Evolutionary conservation across 2,113 vertebrate species (phyloP).

Genomic region (Micromys minutus): DNA sequence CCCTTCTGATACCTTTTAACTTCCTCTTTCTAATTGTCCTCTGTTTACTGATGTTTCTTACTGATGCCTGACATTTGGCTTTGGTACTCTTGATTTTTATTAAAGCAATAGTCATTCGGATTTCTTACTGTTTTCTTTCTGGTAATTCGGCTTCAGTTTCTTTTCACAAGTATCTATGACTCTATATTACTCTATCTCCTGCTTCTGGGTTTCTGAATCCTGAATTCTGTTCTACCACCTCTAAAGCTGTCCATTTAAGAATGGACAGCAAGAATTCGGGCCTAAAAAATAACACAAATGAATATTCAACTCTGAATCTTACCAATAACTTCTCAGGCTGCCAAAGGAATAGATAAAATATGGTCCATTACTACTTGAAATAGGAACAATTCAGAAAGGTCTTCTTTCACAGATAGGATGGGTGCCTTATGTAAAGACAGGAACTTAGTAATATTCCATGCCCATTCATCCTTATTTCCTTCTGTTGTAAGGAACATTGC

Average conservation of each 20-base stretch:
- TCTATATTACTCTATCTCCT: background rate
- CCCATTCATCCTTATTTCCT: background rate
- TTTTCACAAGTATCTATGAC: background rate
- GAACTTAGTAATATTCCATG: accelerated
- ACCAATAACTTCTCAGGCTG: background rate
- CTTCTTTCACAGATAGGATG: background rate
- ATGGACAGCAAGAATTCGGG: background rate
- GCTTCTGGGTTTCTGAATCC: background rate
- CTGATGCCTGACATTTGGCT: background rate
- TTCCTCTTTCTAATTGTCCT: background rate
- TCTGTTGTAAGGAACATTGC: background rate
- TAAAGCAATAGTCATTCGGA: background rate
- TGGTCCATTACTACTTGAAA: background rate
- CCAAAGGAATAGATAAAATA: background rate
- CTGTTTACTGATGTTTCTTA: background rate
- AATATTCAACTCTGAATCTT: background rate
- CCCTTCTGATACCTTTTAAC: background rate
- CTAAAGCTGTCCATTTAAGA: background rate
- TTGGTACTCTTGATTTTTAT: background rate
- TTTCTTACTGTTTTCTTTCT: background rate
- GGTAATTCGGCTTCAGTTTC: background rate
- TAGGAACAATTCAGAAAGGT: background rate
- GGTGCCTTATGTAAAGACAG: background rate
- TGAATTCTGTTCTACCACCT: slow-evolving; percentile 14
- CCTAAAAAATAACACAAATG: background rate